Evolutionary conservation across 2,113 vertebrate genomes (phyloP).

Genomic region (Mystacornis crossleyi): DNA sequence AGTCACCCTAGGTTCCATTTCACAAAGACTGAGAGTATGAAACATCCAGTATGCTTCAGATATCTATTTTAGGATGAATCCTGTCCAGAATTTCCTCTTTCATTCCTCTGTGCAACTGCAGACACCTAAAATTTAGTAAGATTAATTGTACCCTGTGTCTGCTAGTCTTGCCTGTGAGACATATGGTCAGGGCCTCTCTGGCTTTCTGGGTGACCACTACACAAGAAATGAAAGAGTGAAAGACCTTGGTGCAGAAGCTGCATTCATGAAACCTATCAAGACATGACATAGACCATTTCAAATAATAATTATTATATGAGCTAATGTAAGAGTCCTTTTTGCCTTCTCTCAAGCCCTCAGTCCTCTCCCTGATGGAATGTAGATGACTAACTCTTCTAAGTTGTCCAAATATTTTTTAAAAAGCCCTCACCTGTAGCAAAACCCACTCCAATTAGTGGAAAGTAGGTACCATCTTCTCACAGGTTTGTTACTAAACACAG

Average conservation of each 20-base stretch:
- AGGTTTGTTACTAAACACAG: not conserved
- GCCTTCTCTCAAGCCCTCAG: not conserved
- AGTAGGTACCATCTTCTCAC: not conserved
- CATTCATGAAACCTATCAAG: not conserved
- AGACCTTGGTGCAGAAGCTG: not conserved
- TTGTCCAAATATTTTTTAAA: not conserved
- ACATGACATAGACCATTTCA: not conserved
- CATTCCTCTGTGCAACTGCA: not conserved
- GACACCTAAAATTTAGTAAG: not conserved
- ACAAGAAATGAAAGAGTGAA: not conserved
- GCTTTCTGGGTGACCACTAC: not conserved
- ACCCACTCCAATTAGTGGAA: not conserved
- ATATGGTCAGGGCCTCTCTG: not conserved
- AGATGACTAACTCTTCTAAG: not conserved
- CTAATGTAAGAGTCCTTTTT: not conserved
- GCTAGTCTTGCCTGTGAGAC: not conserved
- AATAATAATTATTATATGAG: not conserved
- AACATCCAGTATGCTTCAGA: not conserved
- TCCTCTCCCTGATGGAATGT: not conserved
- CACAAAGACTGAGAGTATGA: not conserved
- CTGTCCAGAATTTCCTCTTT: not conserved
- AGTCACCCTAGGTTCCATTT: not conserved
- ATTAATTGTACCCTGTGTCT: not conserved
- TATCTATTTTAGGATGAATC: not conserved
- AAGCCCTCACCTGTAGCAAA: not conserved